These are phyloP conservation scores for Sterna hirundo DNA, from an alignment of 2,113 vertebrate genomes.

Conservation along the genomic window DNA sequence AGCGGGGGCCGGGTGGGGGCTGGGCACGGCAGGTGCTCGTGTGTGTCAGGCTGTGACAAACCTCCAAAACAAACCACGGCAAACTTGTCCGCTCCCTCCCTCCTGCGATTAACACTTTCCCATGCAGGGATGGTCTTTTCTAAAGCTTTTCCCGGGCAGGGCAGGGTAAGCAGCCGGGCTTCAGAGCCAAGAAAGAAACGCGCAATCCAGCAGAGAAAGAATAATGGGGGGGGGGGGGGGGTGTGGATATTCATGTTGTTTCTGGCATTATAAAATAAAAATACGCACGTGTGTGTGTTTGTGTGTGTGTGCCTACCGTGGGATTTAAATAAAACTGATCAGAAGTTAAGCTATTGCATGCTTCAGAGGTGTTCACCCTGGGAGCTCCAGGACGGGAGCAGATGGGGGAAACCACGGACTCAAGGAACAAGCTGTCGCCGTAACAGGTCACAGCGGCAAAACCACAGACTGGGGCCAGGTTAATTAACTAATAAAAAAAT, in stretches of 20 bases:
- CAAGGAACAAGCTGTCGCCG: background rate
- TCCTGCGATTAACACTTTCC: background rate
- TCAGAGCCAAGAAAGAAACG: background rate
- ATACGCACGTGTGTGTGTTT: background rate
- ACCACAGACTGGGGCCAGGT: background rate
- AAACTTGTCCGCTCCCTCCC: background rate
- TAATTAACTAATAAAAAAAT: background rate
- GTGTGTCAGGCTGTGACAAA: background rate
- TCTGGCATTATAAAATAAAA: background rate
- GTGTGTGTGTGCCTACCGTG: background rate
- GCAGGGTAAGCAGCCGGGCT: accelerated
- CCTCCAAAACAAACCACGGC: background rate
- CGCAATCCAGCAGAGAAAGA: background rate
- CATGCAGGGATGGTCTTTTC: background rate
- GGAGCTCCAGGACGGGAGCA: background rate
- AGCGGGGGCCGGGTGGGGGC: background rate
- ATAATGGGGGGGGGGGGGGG: too few species aligned
- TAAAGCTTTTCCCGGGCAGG: background rate
- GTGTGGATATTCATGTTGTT: background rate
- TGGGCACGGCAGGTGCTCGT: accelerated
- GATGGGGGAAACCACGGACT: background rate
- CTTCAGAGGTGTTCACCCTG: background rate
- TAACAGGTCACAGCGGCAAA: background rate
- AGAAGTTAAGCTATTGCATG: background rate
- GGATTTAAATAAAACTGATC: background rate